A percentile compares a stretch with the other conserved stretches of the same genome.
Evolutionary conservation across 2,797 vertebrate genomes (phyloP).

Genomic region (Hypotaenidia philippensis): DNA sequence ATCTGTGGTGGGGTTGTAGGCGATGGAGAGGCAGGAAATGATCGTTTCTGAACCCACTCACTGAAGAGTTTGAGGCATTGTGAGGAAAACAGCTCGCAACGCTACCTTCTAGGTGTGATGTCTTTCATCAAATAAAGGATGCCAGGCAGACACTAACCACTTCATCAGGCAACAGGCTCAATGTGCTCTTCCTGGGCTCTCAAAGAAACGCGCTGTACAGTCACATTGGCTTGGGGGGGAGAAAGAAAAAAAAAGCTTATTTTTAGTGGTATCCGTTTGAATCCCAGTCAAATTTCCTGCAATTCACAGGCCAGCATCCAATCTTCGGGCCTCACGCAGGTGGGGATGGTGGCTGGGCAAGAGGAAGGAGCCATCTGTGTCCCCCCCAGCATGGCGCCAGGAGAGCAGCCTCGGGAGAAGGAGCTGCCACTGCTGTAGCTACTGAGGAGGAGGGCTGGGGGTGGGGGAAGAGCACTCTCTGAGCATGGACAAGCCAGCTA

Average conservation of each 20-base stretch:
- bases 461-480: not conserved
- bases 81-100: not conserved
- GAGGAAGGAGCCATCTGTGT: constrained; percentile 2
- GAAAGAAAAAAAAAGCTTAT: accelerated
- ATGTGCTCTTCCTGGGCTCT: not conserved
- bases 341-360: not conserved
- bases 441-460: not conserved
- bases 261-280: not conserved
- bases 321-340: not conserved
- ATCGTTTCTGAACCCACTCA: not conserved
- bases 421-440: not conserved
- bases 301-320: not conserved
- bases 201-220: not conserved
- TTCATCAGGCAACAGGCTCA: not conserved
- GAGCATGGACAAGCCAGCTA: not conserved
- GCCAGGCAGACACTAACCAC: not conserved
- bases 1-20: not conserved
- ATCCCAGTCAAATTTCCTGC: not conserved
- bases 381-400: accelerated
- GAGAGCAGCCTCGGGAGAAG: not conserved
- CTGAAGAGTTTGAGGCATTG: not conserved
- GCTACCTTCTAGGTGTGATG: not conserved
- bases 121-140: not conserved
- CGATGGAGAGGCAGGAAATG: not conserved
- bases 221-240: not conserved